Base-by-base conservation (phyloP, 2,797 vertebrate species). In the Fistularia tabacaria region DNA sequence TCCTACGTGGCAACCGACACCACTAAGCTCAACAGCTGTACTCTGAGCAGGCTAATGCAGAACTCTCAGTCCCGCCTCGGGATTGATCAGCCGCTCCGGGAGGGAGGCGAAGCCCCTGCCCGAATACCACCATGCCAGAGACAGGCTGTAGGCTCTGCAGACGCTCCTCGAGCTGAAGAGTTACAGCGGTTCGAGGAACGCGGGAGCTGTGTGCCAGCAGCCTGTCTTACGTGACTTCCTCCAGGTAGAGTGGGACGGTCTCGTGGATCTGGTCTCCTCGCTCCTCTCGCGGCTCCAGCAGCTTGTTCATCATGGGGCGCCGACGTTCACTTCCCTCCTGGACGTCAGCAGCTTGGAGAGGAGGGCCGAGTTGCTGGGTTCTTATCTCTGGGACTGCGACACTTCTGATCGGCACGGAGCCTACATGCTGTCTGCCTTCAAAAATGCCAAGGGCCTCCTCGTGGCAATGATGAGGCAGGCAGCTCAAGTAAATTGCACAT, bases 341-440 rank as follows among this genome's bases (percentile, higher is more conserved):
- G 65, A 76, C 6, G 65, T 76, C 49, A 45, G 66, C 6, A 81
- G 85, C 79, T 66, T 93, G 47, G 86, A 85, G 67, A 82, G 60
- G 62, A 89, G 82, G 52, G 85, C 88, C 9, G 76, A 87, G 66
- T 64, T 94, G 46, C 81, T 95, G 39, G 66, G 79, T 13, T 46
- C 48, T 44, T 95, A 95, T 68, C 70, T 92, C 14, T 62, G 66
- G 9, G 46, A 41, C 3, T 47, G 57, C 1, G 14, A 12, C 46
- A 52, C 42, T 7, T 58, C 75, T 45, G 76, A 81, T 47, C 79
- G 76, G 36, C 73, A 75, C 0, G 51, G 53, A 37, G 78, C 81
- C 49, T 95, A 91, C 69, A 84, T 90, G 44, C 69, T 93, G 4
- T 86, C 91, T 1, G 91, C 90, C 54, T 95, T 95, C 68, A 59